Evolutionary conservation across 2,888 invertebrate species (phyloP).

Genomic region (Tricholauxania praeusta): DNA sequence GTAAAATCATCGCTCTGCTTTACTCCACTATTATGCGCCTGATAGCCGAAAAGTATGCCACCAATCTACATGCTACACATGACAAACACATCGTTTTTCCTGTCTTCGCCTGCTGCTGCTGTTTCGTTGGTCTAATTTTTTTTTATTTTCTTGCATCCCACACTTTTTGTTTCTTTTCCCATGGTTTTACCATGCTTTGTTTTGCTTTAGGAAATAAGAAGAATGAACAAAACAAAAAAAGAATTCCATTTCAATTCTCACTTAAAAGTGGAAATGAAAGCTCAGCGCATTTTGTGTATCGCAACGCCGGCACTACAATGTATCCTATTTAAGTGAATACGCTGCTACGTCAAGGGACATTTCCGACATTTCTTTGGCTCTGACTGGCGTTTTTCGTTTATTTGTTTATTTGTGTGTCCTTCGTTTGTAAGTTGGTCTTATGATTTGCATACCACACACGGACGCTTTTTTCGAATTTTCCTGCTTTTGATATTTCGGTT

Average conservation of each 20-base stretch:
- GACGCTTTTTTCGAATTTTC: neutral
- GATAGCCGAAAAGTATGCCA: slow-evolving; percentile 30
- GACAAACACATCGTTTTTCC: neutral
- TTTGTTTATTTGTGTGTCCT: neutral
- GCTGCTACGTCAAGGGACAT: slow-evolving; percentile 24
- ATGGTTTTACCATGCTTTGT: too few species aligned
- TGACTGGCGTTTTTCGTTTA: neutral
- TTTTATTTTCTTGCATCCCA: neutral
- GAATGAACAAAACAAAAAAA: neutral
- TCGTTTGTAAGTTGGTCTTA: neutral
- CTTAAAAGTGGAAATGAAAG: slow-evolving; percentile 25
- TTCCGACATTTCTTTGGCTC: slow-evolving; percentile 23
- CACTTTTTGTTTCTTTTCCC: too few species aligned
- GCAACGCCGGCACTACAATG: neutral
- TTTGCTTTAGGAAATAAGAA: neutral
- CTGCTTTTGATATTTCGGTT: neutral
- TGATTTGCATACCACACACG: neutral
- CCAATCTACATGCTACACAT: slow-evolving; percentile 18
- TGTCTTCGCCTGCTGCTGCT: neutral
- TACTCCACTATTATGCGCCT: neutral
- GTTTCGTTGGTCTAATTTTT: neutral
- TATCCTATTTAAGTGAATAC: slow-evolving; percentile 19
- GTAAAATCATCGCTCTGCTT: slow-evolving; percentile 15
- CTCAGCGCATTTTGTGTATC: slow-evolving; percentile 11
- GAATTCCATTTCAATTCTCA: neutral